Percentiles rank a stretch among this genome's conserved stretches.
Evolutionary conservation across 1,140 invertebrate genomes (phyloP).

Genomic region (Drosophila littoralis): DNA sequence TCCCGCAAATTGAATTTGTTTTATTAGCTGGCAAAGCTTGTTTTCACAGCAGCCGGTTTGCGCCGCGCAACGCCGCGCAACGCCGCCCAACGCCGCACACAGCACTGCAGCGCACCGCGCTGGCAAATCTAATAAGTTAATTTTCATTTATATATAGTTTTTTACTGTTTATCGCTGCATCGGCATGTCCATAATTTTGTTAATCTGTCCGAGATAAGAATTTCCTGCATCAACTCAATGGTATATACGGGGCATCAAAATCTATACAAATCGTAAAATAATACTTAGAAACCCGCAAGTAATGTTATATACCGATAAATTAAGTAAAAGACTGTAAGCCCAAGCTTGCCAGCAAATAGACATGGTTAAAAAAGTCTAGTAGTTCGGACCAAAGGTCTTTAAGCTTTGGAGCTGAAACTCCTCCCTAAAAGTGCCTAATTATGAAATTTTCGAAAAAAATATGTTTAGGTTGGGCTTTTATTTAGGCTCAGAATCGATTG

Average conservation of each 20-base stretch:
- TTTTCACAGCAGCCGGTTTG: slow-evolving; percentile 11
- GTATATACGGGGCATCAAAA: neutral
- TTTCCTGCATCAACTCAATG: neutral
- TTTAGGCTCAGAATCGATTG: too few relatives aligned
- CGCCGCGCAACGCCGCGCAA: too few relatives aligned
- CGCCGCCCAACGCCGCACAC: neutral
- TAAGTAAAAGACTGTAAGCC: too few relatives aligned
- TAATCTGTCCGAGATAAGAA: neutral
- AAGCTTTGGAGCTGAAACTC: too few relatives aligned
- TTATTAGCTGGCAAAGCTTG: slow-evolving; percentile 45
- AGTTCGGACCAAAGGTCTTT: too few relatives aligned
- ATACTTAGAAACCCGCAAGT: neutral
- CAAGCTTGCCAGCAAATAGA: too few relatives aligned
- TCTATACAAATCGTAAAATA: neutral
- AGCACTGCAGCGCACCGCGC: neutral
- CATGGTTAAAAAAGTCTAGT: too few relatives aligned
- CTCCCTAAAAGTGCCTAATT: too few relatives aligned
- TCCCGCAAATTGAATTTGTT: slow-evolving; percentile 47
- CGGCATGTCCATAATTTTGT: slow-evolving; percentile 12
- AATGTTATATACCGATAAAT: neutral
- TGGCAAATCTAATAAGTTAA: slow-evolving; percentile 39
- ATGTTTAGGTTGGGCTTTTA: too few relatives aligned
- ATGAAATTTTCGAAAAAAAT: too few relatives aligned
- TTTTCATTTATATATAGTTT: slow-evolving; percentile 35
- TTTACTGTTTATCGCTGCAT: slow-evolving; percentile 9